Conservation (phyloP, 1,140 invertebrate genomes). For the Drosophila pseudoobscura region DNA sequence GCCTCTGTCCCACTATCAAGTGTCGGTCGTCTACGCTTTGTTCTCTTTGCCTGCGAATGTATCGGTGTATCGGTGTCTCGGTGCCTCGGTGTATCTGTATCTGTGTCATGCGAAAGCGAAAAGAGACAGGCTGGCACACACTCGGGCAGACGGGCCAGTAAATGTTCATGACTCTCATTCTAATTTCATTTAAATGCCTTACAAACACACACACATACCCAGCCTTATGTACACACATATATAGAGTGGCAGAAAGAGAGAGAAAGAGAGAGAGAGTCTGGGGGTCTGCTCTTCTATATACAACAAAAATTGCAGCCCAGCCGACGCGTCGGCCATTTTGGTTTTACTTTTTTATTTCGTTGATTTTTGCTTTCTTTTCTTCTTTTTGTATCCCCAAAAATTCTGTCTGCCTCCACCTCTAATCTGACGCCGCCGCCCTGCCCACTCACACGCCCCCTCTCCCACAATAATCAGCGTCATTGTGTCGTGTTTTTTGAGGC, state of each 20-base stretch:
- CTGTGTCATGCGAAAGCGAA: conserved; percentile 78
- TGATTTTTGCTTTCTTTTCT: conserved; percentile 54
- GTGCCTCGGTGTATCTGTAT: conserved; percentile 27
- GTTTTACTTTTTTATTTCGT: conserved; percentile 60
- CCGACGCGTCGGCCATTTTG: conserved; percentile 71
- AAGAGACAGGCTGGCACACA: conserved; percentile 31
- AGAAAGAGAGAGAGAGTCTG: no score
- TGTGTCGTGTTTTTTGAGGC: conserved; percentile 63
- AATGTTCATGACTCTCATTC: conserved; percentile 72
- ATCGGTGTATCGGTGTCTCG: conserved; percentile 3
- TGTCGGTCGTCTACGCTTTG: conserved; percentile 34
- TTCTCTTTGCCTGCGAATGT: conserved; percentile 26
- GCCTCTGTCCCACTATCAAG: conserved; percentile 36
- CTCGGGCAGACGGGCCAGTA: conserved; percentile 23
- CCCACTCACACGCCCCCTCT: conserved; percentile 26
- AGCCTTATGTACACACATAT: not conserved
- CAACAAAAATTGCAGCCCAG: conserved; percentile 64
- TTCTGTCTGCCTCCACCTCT: conserved; percentile 39
- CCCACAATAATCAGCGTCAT: conserved; percentile 39
- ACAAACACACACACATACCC: conserved; percentile 21
- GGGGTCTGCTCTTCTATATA: conserved; percentile 39
- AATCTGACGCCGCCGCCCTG: conserved; percentile 25
- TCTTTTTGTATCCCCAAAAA: conserved; percentile 38
- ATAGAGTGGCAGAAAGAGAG: no score
- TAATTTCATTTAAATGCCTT: conserved; percentile 69